A percentile compares a stretch with the other conserved stretches of the same genome.
Evolutionary conservation across 2,888 invertebrate species (phyloP).

Genomic region (Abrostola tripartita): DNA sequence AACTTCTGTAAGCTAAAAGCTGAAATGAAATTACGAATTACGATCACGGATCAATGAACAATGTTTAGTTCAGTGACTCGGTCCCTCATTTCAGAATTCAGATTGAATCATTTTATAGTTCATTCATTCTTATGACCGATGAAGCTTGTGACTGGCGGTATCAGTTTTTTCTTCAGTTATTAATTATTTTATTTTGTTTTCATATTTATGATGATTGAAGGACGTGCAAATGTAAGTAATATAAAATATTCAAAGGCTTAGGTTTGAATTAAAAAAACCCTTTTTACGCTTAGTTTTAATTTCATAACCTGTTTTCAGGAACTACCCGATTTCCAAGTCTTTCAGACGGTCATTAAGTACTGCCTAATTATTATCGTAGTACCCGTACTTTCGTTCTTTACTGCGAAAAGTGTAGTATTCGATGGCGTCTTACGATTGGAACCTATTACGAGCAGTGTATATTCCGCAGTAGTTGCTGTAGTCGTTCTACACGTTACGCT

Average conservation of each 20-base stretch:
- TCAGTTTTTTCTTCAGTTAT: constrained; percentile 45
- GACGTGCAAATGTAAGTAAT: constrained; percentile 84
- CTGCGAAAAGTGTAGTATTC: constrained; percentile 90
- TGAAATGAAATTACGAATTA: no score
- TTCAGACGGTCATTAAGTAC: constrained; percentile 93
- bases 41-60: not conserved
- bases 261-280: constrained; percentile 9
- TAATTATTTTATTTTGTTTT: constrained; percentile 69
- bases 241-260: not conserved
- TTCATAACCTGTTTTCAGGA: constrained; percentile 83
- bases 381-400: constrained; percentile 93
- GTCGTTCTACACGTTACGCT: constrained; percentile 92
- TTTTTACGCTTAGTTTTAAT: constrained; percentile 15
- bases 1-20: no score
- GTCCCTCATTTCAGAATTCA: constrained; percentile 9
- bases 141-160: constrained; percentile 49
- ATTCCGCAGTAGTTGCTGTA: constrained; percentile 93
- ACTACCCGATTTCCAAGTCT: constrained; percentile 91
- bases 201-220: constrained; percentile 85
- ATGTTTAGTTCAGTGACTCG: not conserved
- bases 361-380: constrained; percentile 92
- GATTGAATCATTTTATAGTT: constrained; percentile 16
- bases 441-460: constrained; percentile 91
- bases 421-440: constrained; percentile 89
- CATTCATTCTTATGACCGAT: constrained; percentile 62